Evolutionary conservation across 2,113 vertebrate genomes (phyloP), one percentile per base, ranked within the genome.

Genomic region (Artemisiospiza belli): DNA sequence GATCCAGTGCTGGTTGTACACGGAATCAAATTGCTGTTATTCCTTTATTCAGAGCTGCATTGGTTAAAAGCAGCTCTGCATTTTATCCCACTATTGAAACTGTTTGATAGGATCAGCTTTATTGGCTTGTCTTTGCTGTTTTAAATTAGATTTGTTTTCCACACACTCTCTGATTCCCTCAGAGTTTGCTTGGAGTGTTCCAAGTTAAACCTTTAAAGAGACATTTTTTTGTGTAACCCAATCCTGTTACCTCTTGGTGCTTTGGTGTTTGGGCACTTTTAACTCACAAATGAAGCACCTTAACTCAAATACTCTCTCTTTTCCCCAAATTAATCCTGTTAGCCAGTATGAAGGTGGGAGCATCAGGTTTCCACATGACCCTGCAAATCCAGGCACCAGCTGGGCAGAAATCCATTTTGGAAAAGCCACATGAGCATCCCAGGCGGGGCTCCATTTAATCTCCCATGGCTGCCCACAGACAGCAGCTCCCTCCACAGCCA

Each of bases 71-170:
- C 4, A 44, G 84, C 25, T 74, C 41, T 69, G 72, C 41, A 25
- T 69, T 68, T 76, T 76, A 37, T 62, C 47, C 27, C 70, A 49
- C 37, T 18, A 7, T 1, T 73, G 49, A 39, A 91, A 37, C 11
- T 35, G 49, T 41, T 54, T 69, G 88, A 82, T 67, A 73, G 67
- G 46, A 92, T 70, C 63, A 58, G 62, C n/a, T 85, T 79, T 58
- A 79, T 83, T 85, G 67, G 19, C 75, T 90, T 85, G 68, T 25
- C 85, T 90, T 83, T 23, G 33, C 59, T 85, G 8, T 31, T 87
- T 68, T 44, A 75, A 76, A 79, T 57, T 37, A 79, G 31, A 73
- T 79, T 90, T 93, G 82, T 86, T 93, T 93, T 76, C 75, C 70
- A 33, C 10, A 23, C 27, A 30, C 43, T 58, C 69, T 35, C 62